These are phyloP conservation scores for Crenichthys baileyi DNA, from an alignment of 2,797 vertebrate genomes.

Conservation along the genomic window DNA sequence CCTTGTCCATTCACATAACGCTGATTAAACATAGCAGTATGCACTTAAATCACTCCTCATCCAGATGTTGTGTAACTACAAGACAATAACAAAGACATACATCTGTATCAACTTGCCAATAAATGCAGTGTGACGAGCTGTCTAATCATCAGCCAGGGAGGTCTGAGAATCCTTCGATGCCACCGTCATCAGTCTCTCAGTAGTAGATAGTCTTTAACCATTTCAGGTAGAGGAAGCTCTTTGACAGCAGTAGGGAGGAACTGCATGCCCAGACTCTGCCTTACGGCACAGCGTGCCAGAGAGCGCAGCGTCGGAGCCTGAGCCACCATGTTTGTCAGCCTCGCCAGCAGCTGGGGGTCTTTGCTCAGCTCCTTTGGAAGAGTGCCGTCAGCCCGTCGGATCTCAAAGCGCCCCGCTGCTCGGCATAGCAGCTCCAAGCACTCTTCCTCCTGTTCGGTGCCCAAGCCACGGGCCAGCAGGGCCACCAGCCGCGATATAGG, in stretches of 20 bases:
- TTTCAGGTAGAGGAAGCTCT: conserved; percentile 91
- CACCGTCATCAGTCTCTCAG: conserved; percentile 81
- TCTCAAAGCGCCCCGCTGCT: conserved; percentile 89
- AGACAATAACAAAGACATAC: conserved; percentile 14
- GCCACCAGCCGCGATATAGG: conserved; percentile 92
- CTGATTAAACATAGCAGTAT: conserved; percentile 5
- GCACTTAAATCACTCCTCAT: conserved; percentile 19
- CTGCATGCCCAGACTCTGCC: conserved; percentile 88
- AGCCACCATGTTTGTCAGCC: conserved; percentile 86
- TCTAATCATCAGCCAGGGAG: conserved; percentile 43
- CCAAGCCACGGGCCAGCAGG: conserved; percentile 90
- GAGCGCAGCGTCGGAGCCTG: conserved; percentile 87
- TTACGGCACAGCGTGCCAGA: conserved; percentile 88
- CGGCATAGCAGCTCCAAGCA: conserved; percentile 91
- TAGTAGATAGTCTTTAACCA: conserved; percentile 90
- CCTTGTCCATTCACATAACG: conserved; percentile 10
- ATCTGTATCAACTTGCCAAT: conserved; percentile 32
- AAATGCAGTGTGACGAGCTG: conserved; percentile 44
- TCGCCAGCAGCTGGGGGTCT: conserved; percentile 90
- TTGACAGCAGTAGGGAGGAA: conserved; percentile 91
- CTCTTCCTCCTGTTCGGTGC: conserved; percentile 91
- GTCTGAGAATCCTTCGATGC: conserved; percentile 17
- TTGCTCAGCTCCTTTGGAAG: conserved; percentile 90
- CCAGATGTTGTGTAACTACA: conserved; percentile 18
- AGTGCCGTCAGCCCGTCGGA: conserved; percentile 86